These are phyloP conservation scores for Thunnus thynnus DNA, from an alignment of 2,113 vertebrate species.

Conservation along the genomic window DNA sequence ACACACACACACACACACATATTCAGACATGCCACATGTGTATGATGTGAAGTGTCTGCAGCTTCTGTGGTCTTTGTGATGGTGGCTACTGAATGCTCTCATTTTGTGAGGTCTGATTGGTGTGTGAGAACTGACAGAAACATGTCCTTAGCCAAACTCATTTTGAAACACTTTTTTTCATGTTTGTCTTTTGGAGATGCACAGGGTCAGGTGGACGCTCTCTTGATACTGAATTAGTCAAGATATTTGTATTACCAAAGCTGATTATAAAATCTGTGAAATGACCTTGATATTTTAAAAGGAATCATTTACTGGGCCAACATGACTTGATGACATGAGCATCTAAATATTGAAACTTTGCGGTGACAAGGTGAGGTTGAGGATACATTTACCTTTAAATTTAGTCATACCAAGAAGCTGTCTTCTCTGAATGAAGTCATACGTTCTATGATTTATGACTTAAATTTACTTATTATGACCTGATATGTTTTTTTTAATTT, in stretches of 20 bases:
- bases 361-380: background rate
- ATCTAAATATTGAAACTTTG: no score
- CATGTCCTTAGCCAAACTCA: conserved; percentile 67
- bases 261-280: background rate
- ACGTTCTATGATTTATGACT: background rate
- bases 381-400: background rate
- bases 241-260: background rate
- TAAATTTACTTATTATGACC: no score
- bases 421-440: background rate
- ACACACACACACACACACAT: conserved; percentile 40
- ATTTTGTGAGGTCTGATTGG: conserved; percentile 56
- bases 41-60: conserved; percentile 45
- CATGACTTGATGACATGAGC: no score
- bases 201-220: conserved; percentile 68
- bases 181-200: conserved; percentile 46
- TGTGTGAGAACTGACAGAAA: conserved; percentile 80
- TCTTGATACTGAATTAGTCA: background rate
- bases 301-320: background rate
- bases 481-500: no score
- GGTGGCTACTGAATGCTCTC: conserved; percentile 55
- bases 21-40: conserved; percentile 14
- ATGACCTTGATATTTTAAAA: background rate
- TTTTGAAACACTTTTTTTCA: conserved; percentile 46
- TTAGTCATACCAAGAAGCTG: background rate
- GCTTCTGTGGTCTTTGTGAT: conserved; percentile 68